Evolutionary conservation across 1,140 invertebrate species (phyloP).

Genomic region (Bombus sylvicola): DNA sequence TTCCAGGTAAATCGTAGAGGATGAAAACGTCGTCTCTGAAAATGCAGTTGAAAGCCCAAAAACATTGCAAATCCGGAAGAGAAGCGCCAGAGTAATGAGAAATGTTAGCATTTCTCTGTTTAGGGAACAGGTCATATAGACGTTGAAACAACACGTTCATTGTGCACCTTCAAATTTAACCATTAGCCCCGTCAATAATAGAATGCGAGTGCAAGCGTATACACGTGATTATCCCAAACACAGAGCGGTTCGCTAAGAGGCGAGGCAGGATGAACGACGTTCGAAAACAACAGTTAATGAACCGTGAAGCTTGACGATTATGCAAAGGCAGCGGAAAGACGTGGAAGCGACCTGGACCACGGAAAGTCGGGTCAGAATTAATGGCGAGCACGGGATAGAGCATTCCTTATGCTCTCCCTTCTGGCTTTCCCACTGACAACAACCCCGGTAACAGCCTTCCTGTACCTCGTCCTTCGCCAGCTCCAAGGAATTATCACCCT

Average conservation of each 20-base stretch:
- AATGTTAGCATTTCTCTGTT: not conserved
- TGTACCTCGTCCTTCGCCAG: slow-evolving; percentile 57
- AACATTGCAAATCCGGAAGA: too few species aligned
- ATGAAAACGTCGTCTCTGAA: too few species aligned
- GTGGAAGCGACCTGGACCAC: slow-evolving; percentile 20
- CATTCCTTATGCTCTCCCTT: slow-evolving; percentile 59
- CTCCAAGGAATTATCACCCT: slow-evolving; percentile 65
- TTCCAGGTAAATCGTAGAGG: too few species aligned
- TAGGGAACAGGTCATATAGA: not conserved
- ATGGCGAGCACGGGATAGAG: slow-evolving; percentile 54
- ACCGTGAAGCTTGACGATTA: slow-evolving; percentile 65
- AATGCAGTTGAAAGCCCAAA: too few species aligned
- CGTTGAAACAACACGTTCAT: not conserved
- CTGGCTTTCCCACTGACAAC: slow-evolving; percentile 58
- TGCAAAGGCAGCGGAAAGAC: slow-evolving; percentile 51
- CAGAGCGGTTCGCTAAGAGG: too few species aligned
- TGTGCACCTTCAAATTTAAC: not conserved
- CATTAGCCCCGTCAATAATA: not conserved
- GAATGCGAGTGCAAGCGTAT: not conserved
- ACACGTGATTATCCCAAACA: not conserved
- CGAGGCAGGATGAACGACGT: not conserved
- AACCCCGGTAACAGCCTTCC: slow-evolving; percentile 65
- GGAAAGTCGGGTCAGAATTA: slow-evolving; percentile 64
- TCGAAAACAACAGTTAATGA: slow-evolving; percentile 58
- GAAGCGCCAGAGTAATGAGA: too few species aligned